Conservation (phyloP, 2,113 vertebrate genomes). For the Campylorhamphus procurvoides region DNA sequence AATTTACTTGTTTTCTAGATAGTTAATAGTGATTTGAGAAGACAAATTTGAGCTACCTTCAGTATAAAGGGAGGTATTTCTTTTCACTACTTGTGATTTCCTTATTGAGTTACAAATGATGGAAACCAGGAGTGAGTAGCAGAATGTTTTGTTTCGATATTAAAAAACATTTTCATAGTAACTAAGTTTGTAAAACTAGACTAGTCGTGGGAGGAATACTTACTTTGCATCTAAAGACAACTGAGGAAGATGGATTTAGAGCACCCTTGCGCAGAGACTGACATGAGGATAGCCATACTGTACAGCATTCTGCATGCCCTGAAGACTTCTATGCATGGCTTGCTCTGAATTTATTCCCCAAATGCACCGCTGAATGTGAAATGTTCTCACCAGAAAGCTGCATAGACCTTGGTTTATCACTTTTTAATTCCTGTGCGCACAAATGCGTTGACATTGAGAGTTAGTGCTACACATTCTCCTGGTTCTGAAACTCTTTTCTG, state of each 20-base stretch:
- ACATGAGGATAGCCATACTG: background rate
- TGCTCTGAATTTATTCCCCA: constrained; percentile 26
- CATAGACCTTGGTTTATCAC: background rate
- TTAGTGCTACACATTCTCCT: background rate
- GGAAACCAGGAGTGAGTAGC: background rate
- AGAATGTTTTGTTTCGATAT: background rate
- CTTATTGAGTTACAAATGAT: background rate
- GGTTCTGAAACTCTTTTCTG: background rate
- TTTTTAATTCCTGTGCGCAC: background rate
- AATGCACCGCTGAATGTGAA: background rate
- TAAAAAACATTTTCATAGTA: background rate
- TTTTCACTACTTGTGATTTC: background rate
- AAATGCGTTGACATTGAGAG: background rate
- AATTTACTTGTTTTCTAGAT: background rate
- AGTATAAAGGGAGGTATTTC: background rate
- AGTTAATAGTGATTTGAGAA: background rate
- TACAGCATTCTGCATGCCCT: background rate
- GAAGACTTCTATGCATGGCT: background rate
- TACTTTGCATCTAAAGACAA: background rate
- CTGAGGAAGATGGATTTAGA: background rate
- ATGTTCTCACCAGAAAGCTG: background rate
- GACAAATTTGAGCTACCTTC: background rate
- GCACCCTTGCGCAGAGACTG: background rate
- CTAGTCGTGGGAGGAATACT: background rate
- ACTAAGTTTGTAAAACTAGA: background rate